Evolutionary conservation across 2,888 invertebrate species (phyloP).

Genomic region (Mesorhabditis spiculigera): DNA sequence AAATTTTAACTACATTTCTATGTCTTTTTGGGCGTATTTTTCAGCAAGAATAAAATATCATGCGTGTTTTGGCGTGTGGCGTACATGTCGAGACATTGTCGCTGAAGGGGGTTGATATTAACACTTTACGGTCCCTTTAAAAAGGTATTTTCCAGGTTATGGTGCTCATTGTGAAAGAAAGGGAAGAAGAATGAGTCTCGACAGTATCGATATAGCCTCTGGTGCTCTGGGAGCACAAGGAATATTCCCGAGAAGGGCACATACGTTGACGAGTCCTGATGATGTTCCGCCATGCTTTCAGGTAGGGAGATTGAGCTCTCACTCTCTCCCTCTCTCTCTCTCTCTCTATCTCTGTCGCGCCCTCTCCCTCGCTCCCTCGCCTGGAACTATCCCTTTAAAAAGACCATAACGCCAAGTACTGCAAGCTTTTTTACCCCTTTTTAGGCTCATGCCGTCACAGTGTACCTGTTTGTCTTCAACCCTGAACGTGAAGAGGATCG

Average conservation of each 20-base stretch:
- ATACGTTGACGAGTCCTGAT: conserved; percentile 45
- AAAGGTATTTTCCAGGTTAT: too few species aligned
- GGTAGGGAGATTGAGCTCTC: neutral
- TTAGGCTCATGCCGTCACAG: conserved; percentile 13
- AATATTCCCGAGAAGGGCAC: conserved; percentile 47
- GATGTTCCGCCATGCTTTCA: conserved; percentile 24
- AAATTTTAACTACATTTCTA: too few species aligned
- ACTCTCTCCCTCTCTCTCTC: neutral
- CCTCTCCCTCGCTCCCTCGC: neutral
- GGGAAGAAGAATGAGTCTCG: neutral
- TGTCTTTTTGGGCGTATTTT: too few species aligned
- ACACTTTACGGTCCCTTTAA: neutral
- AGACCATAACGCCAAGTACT: too few species aligned
- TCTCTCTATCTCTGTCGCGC: conserved; percentile 4
- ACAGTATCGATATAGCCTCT: neutral
- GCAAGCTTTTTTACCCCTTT: conserved; percentile 7
- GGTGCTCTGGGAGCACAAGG: conserved; percentile 22
- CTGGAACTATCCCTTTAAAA: too few species aligned
- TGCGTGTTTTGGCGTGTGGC: too few species aligned
- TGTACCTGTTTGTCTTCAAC: conserved; percentile 54
- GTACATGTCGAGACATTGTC: too few species aligned
- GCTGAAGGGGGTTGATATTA: too few species aligned
- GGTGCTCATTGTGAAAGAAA: too few species aligned
- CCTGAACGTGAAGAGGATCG: conserved; percentile 69
- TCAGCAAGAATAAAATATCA: too few species aligned